phyloP scores from a whole-genome alignment of 2,888 invertebrate species.

The Cosmorhoe ocellata region DNA sequence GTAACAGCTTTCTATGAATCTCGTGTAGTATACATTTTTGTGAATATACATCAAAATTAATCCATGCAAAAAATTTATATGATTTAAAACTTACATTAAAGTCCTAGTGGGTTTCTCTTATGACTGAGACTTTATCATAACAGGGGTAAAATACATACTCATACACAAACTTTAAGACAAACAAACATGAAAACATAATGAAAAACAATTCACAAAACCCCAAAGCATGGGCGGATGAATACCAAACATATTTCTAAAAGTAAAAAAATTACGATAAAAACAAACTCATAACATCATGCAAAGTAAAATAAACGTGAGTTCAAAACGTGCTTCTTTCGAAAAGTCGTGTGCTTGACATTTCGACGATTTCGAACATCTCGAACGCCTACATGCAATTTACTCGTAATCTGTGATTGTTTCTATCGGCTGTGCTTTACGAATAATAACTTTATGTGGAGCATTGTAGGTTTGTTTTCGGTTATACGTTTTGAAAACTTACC shows the following conservation, averaged over 20 bases:
- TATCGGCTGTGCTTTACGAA: conserved; percentile 34
- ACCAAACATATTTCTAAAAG: conserved; percentile 35
- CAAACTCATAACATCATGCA: conserved; percentile 60
- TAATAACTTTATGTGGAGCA: conserved; percentile 20
- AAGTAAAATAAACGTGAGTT: conserved; percentile 43
- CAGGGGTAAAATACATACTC: conserved; percentile 34
- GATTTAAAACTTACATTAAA: neutral
- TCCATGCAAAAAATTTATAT: conserved; percentile 48
- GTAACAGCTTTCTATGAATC: too few relatives aligned
- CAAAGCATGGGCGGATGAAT: conserved; percentile 54
- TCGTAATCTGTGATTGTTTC: conserved; percentile 27
- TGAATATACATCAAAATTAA: too few relatives aligned
- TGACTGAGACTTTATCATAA: conserved; percentile 33
- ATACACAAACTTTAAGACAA: conserved; percentile 57
- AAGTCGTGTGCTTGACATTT: conserved; percentile 34
- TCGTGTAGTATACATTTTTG: too few relatives aligned
- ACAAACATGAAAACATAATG: conserved; percentile 45
- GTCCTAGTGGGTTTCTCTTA: too few relatives aligned
- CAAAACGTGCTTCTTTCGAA: conserved; percentile 47
- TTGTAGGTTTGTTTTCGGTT: conserved; percentile 1
- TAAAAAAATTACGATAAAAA: conserved; percentile 29
- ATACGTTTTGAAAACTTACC: conserved; percentile 75
- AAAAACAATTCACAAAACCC: conserved; percentile 56
- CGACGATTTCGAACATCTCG: too few relatives aligned
- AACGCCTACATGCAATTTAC: conserved; percentile 51